phyloP scores from a whole-genome alignment of 1,140 invertebrate genomes.

The Armadillidium nasatum region DNA sequence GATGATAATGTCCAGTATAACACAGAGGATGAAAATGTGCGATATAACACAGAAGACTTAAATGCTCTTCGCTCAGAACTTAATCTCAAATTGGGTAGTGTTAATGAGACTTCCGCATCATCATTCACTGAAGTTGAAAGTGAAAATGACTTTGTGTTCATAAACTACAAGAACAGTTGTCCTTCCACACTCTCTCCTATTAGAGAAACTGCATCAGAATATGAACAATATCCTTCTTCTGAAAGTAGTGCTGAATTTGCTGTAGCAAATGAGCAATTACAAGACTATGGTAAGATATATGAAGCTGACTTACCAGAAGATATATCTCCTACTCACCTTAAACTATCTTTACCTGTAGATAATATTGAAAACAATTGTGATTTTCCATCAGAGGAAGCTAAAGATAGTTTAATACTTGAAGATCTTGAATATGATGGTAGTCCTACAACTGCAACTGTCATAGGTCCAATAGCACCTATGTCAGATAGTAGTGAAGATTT shows the following conservation, averaged over 20 bases:
- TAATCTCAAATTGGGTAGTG: slow-evolving; percentile 6
- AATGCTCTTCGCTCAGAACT: slow-evolving; percentile 24
- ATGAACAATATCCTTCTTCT: too few species aligned
- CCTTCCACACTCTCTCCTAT: slow-evolving; percentile 22
- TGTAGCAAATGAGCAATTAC: too few species aligned
- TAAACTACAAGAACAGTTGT: slow-evolving; percentile 21
- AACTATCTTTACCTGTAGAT: too few species aligned
- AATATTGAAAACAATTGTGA: neutral
- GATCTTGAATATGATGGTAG: slow-evolving; percentile 23
- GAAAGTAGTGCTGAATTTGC: too few species aligned
- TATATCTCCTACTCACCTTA: too few species aligned
- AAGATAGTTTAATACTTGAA: slow-evolving; percentile 23
- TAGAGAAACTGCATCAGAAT: neutral
- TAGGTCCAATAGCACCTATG: slow-evolving; percentile 21
- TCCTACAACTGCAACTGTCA: neutral
- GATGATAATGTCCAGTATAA: neutral
- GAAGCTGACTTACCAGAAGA: too few species aligned
- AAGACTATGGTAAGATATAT: too few species aligned
- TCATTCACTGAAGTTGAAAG: neutral
- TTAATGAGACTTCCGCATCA: neutral
- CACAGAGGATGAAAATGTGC: neutral
- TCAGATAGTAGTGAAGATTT: slow-evolving; percentile 19
- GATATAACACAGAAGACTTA: slow-evolving; percentile 25
- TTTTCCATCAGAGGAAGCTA: neutral
- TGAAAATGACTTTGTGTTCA: slow-evolving; percentile 20